phyloP scores from a whole-genome alignment of 2,888 invertebrate genomes.

The Apoderus coryli region DNA sequence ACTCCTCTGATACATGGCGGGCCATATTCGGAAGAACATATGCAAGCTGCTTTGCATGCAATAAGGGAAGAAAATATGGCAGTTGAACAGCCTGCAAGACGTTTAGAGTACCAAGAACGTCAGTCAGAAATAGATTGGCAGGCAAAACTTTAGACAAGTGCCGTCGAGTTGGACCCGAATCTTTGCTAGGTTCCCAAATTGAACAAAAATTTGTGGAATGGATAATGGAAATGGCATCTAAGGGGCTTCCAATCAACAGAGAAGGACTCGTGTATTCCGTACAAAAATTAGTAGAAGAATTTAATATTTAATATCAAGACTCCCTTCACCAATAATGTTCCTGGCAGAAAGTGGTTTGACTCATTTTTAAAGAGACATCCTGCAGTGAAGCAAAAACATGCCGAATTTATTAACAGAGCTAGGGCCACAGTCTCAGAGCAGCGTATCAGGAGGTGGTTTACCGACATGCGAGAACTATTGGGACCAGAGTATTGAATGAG shows the following conservation, averaged over 20 bases:
- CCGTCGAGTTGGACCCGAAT: slow-evolving; percentile 4
- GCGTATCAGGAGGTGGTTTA: slow-evolving; percentile 5
- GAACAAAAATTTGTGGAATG: slow-evolving; percentile 4
- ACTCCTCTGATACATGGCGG: too few species aligned
- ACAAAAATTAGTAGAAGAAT: slow-evolving; percentile 5
- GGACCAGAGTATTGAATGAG: slow-evolving; percentile 4
- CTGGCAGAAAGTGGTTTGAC: slow-evolving; percentile 8
- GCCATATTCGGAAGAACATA: slow-evolving; percentile 4
- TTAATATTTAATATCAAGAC: slow-evolving; percentile 3
- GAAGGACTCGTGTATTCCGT: slow-evolving; percentile 4
- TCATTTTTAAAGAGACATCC: slow-evolving; percentile 2
- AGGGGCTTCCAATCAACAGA: slow-evolving; percentile 5
- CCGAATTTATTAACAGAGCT: slow-evolving; percentile 6
- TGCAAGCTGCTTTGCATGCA: slow-evolving; percentile 8
- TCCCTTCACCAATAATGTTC: slow-evolving; percentile 5
- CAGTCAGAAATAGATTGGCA: slow-evolving; percentile 6
- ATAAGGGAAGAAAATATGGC: slow-evolving; percentile 7
- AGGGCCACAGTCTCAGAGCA: slow-evolving; percentile 3
- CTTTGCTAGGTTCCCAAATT: slow-evolving; percentile 5
- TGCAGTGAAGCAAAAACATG: slow-evolving; percentile 1
- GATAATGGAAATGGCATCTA: slow-evolving; percentile 4
- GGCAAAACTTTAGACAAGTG: slow-evolving; percentile 7
- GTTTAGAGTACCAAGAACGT: slow-evolving; percentile 7
- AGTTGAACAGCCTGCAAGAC: slow-evolving; percentile 6
- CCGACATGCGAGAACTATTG: slow-evolving; percentile 1